Percentiles rank a stretch among this genome's conserved stretches.
phyloP scores from a whole-genome alignment of 2,888 invertebrate genomes.

The Drosophila hawaiiensis region DNA sequence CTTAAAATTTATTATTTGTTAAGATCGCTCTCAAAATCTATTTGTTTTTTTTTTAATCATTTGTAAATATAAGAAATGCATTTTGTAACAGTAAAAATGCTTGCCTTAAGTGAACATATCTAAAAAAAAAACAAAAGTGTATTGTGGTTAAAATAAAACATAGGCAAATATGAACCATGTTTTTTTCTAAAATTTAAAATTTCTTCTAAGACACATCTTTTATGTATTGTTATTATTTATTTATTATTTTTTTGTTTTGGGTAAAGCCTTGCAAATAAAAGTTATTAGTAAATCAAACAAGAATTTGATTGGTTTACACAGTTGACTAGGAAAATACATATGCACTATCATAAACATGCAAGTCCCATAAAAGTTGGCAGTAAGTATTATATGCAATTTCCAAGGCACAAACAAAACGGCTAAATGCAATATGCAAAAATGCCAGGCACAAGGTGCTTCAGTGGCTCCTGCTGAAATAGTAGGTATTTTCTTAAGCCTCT shows the following conservation, averaged over 20 bases:
- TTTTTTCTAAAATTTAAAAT: no score
- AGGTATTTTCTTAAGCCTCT: conserved; percentile 19
- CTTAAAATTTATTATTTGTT: background rate
- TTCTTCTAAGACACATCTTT: background rate
- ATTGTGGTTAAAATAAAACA: background rate
- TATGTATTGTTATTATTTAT: background rate
- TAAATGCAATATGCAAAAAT: conserved; percentile 30
- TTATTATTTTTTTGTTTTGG: background rate
- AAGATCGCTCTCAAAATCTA: background rate
- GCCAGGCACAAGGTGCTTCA: conserved; percentile 10
- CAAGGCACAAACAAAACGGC: conserved; percentile 31
- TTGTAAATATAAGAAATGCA: background rate
- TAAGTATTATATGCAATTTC: conserved; percentile 18
- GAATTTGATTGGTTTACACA: conserved; percentile 51
- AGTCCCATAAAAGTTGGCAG: background rate
- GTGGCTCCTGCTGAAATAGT: background rate
- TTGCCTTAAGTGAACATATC: background rate
- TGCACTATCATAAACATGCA: conserved; percentile 28
- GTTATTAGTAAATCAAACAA: conserved; percentile 29
- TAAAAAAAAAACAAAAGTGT: background rate
- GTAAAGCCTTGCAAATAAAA: background rate
- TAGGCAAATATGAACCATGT: no score
- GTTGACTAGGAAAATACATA: conserved; percentile 19
- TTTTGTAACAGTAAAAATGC: conserved; percentile 7
- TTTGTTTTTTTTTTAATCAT: background rate